A percentile compares a stretch with the other conserved stretches of the same genome.
These are phyloP conservation scores for Microctonus brassicae DNA, from an alignment of 2,888 invertebrate species.

Conservation along the genomic window DNA sequence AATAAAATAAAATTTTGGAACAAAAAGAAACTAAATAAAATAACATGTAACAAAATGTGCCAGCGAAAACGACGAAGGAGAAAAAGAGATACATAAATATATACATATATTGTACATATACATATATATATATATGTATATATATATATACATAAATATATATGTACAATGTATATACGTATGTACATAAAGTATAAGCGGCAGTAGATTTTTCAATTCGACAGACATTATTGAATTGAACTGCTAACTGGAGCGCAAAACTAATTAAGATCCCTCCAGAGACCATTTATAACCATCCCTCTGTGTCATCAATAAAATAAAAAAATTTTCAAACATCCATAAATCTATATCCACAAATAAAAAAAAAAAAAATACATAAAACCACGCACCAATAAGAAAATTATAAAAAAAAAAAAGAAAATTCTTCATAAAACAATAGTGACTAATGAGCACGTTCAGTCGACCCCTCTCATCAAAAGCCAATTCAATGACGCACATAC, in stretches of 20 bases:
- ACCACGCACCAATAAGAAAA: too few species aligned
- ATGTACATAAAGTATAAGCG: not conserved
- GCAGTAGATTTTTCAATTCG: slow-evolving; percentile 34
- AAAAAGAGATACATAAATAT: slow-evolving; percentile 25
- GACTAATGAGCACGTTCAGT: not conserved
- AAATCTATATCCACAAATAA: not conserved
- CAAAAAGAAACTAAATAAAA: not conserved
- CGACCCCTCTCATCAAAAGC: not conserved
- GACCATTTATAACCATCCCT: not conserved
- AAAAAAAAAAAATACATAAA: too few species aligned
- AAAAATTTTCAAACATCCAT: not conserved
- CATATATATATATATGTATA: too few species aligned
- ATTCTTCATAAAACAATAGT: not conserved
- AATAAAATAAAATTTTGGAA: not conserved
- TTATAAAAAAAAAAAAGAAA: not conserved
- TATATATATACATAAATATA: too few species aligned
- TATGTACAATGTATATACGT: too few species aligned
- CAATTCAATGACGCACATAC: not conserved
- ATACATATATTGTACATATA: too few species aligned
- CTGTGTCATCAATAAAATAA: not conserved
- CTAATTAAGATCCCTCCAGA: slow-evolving; percentile 19
- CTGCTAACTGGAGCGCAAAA: slow-evolving; percentile 32
- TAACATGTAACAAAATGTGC: slow-evolving; percentile 7
- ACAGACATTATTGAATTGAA: slow-evolving; percentile 37
- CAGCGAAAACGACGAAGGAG: slow-evolving; percentile 17